phyloP scores from a whole-genome alignment of 2,113 vertebrate genomes.

The Misgurnus anguillicaudatus region DNA sequence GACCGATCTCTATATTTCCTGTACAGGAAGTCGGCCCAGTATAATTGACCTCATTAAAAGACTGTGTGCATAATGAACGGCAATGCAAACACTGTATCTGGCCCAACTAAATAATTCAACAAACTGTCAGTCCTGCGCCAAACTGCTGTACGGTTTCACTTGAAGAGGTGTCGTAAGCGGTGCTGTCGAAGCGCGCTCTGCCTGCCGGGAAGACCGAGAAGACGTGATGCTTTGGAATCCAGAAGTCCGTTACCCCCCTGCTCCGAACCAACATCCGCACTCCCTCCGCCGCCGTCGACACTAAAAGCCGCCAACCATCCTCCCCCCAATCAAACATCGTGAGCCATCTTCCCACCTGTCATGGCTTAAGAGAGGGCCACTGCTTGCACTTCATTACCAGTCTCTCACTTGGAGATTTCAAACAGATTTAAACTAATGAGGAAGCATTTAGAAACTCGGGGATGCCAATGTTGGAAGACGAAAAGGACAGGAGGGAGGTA shows the following conservation, averaged over 20 bases:
- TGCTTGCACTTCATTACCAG: constrained; percentile 70
- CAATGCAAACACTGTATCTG: constrained; percentile 59
- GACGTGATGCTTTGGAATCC: constrained; percentile 46
- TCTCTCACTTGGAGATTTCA: constrained; percentile 81
- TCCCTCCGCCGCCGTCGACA: background rate
- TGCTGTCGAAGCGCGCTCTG: constrained; percentile 51
- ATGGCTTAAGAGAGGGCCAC: constrained; percentile 65
- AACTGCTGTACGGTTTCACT: constrained; percentile 59
- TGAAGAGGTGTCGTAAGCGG: constrained; percentile 65
- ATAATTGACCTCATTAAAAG: constrained; percentile 71
- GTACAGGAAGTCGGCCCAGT: constrained; percentile 45
- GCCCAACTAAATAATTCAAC: constrained; percentile 74
- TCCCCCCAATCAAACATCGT: constrained; percentile 40
- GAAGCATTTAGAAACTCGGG: constrained; percentile 86
- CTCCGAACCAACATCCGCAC: constrained; percentile 4
- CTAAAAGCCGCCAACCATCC: background rate
- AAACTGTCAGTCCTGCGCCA: constrained; percentile 70
- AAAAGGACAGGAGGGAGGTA: constrained; percentile 67
- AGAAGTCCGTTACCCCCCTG: constrained; percentile 48
- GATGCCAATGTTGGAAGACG: constrained; percentile 81
- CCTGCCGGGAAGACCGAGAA: constrained; percentile 61
- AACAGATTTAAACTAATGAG: constrained; percentile 98
- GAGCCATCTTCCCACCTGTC: constrained; percentile 68
- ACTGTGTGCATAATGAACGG: constrained; percentile 71
- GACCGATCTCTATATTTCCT: constrained; percentile 1